A percentile compares a stretch with the other conserved stretches of the same genome.
Evolutionary conservation across 2,113 vertebrate genomes (phyloP).

Genomic region (Nycticebus coucang): DNA sequence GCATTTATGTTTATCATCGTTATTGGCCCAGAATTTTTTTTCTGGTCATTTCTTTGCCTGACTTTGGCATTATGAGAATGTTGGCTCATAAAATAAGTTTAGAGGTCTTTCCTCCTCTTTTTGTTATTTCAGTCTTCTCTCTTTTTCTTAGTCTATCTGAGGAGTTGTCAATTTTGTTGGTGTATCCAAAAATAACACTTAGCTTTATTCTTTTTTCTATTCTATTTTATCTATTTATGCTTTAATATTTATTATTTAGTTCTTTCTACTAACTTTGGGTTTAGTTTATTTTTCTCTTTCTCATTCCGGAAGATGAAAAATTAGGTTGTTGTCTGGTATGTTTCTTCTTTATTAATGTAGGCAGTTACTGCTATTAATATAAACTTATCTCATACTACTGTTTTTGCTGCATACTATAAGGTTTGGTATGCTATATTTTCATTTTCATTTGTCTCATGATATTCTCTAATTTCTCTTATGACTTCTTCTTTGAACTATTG

Average conservation of each 20-base stretch:
- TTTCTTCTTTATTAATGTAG: not conserved
- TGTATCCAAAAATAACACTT: not conserved
- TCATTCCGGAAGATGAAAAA: not conserved
- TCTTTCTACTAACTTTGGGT: not conserved
- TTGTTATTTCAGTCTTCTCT: not conserved
- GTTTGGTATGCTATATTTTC: not conserved
- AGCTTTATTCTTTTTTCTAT: not conserved
- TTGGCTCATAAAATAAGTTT: not conserved
- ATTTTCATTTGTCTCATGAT: not conserved
- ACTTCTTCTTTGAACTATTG: not conserved
- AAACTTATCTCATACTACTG: not conserved
- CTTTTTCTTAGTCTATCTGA: not conserved
- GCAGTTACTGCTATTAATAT: not conserved
- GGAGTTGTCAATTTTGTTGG: not conserved
- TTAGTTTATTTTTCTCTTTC: not conserved
- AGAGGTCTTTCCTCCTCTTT: not conserved
- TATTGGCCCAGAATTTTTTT: not conserved
- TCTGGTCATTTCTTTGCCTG: not conserved
- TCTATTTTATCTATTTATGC: not conserved
- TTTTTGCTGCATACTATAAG: not conserved
- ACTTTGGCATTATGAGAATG: not conserved
- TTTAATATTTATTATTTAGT: not conserved
- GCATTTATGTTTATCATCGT: not conserved
- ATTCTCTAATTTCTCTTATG: not conserved
- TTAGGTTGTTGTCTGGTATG: not conserved